These are phyloP conservation scores for Sthenelais limicola DNA, from an alignment of 2,888 invertebrate genomes.

Conservation along the genomic window DNA sequence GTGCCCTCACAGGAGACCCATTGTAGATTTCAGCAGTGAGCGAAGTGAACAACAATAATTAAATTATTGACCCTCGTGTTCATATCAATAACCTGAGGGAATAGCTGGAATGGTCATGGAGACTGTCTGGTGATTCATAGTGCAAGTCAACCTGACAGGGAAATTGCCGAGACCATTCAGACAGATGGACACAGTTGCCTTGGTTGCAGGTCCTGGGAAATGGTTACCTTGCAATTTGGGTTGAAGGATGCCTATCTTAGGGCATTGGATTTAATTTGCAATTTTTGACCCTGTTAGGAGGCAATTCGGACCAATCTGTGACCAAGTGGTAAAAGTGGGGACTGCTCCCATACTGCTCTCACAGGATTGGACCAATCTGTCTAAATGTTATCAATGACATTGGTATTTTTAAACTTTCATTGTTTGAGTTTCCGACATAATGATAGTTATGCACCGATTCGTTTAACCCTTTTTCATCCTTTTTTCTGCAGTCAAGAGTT, in stretches of 20 bases:
- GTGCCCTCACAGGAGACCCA: neutral
- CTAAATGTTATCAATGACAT: no score
- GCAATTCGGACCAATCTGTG: no score
- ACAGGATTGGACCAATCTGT: no score
- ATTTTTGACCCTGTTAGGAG: no score
- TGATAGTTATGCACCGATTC: no score
- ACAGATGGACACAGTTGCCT: slow-evolving; percentile 18
- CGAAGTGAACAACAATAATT: slow-evolving; percentile 37
- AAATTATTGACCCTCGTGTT: slow-evolving; percentile 28
- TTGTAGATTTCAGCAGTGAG: slow-evolving; percentile 30
- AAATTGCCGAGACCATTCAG: neutral
- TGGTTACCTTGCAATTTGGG: slow-evolving; percentile 11
- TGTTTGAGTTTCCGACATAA: no score
- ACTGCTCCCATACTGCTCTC: no score
- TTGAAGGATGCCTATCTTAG: slow-evolving; percentile 4
- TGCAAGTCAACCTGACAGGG: slow-evolving; percentile 22
- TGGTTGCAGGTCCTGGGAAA: slow-evolving; percentile 14
- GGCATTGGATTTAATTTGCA: no score
- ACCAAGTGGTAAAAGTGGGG: no score
- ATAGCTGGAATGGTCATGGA: slow-evolving; percentile 16
- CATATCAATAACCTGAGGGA: slow-evolving; percentile 33
- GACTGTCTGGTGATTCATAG: slow-evolving; percentile 19
- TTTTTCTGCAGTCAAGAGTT: no score
- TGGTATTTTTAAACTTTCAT: no score
- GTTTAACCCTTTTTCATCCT: no score